Base-by-base conservation (phyloP, 2,113 vertebrate genomes). In the Thunnus maccoyii region DNA sequence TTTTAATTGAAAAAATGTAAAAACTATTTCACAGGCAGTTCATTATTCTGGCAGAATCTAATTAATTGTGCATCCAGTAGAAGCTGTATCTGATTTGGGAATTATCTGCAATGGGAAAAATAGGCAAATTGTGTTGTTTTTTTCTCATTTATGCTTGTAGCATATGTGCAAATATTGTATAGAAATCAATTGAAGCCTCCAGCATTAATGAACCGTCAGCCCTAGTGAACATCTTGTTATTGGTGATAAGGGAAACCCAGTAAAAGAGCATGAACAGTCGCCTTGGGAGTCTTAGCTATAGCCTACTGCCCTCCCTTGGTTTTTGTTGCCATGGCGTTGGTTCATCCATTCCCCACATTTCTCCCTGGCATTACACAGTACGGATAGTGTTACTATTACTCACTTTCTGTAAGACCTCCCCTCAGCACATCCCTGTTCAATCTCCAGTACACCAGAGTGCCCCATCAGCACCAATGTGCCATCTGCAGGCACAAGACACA, bases 301-400 rank as follows among this genome's bases (percentile, higher is more conserved):
- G 22, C 22, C 22, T 22, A 71, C 62, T 73, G 48, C 77, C 78
- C 70, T 61, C 64, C 46, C 86, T 88, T 91, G 89, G 76, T 91
- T 90, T 91, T 80, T 44, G 88, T 91, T 93, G 84, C 88, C 86
- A 92, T 93, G 89, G 87, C 41, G 22, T 74, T 70, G 52, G 84
- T 69, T 86, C 76, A 75, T 84, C 83, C 70, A 72, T 80, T 82
- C 75, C 67, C 70, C 56, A 54, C 46, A 66, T 78, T 73, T 78
- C 41, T 86, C 30, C 54, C 18, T 57, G 64, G 76, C 77, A 76
- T 88, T 91, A 89, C 58, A 76, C 88, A 86, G 86, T 82, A 55
- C 62, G 58, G 74, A 56, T 72, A 72, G 69, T 86, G 77, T 74
- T 86, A 83, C 80, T 74, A 88, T 90, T 80, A 85, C 81, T 87